Base-by-base conservation (phyloP, 1,140 invertebrate species). In the Manduca sexta region DNA sequence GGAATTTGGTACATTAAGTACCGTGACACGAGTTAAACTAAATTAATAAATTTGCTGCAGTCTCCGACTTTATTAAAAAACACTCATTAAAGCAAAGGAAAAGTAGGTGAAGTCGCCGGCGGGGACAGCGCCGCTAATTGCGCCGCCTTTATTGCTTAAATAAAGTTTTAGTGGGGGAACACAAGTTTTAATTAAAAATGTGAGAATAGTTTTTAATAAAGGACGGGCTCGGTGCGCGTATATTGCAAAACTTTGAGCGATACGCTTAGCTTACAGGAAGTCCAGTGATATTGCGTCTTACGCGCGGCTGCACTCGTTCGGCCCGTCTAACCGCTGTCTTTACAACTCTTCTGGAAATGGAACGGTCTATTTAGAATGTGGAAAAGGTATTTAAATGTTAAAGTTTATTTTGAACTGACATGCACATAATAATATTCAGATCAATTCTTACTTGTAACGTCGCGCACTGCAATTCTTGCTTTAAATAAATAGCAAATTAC, bases 181-280 rank as follows among this genome's bases (percentile, higher is more conserved):
- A 85, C 80, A 85, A 85, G 82, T 85, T 85, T 85, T 85, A 85
- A 85, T 85, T 85, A 85, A 85, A 85, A 85, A 85, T 84, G 82
- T 85, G 79, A 85, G 82, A 85, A 85, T 85, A 85, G 82, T 85
- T 85, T 85, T 85, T 85, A 85, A 85, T 85, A 83, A 85, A 83
- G 78, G 79, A 83, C 77, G 65, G 74, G 70, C 77, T 79, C 59
- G 69, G 71, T 70, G 75, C 72, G 79, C 79, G 79, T 80, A 85
- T 85, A 85, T 85, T 85, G 79, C 82, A 66, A 85, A 85, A 85
- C 79, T 85, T 85, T 81, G 78, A 80, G 75, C 77, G 72, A 82
- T 81, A 79, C 68, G 74, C 69, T 78, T 74, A 77, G 79, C 71
- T 78, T 80, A 76, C 71, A 71, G 76, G 76, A 79, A 79, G 76